These are phyloP conservation scores for Neotoma lepida DNA, from an alignment of 2,113 vertebrate species.

Conservation along the genomic window DNA sequence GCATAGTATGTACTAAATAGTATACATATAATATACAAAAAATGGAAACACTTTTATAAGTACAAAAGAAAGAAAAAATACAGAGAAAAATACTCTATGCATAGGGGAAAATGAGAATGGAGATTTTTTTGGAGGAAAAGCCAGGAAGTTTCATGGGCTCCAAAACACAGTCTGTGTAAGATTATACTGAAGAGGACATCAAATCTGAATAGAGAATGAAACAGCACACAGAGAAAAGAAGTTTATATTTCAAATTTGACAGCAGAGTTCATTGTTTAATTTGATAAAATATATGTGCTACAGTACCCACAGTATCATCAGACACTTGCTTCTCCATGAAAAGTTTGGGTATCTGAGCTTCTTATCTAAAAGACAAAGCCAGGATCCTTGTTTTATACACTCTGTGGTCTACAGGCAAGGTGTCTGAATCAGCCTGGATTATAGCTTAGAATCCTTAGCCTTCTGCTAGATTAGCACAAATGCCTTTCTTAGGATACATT, in stretches of 20 bases:
- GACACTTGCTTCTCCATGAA: neutral
- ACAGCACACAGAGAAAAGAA: neutral
- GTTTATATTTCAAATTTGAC: neutral
- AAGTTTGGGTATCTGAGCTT: fast-evolving
- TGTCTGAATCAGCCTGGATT: neutral
- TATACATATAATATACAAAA: neutral
- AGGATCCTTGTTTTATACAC: neutral
- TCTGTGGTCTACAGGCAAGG: neutral
- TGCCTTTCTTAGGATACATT: neutral
- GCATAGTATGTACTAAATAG: neutral
- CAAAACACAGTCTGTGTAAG: neutral
- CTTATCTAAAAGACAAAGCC: neutral
- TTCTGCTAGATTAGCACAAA: neutral
- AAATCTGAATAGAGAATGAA: neutral
- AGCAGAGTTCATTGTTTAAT: neutral
- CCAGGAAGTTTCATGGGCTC: no score
- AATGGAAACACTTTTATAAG: neutral
- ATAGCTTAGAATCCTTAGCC: neutral
- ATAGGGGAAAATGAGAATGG: neutral
- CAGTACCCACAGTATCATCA: neutral
- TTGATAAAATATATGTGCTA: fast-evolving
- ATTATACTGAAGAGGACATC: neutral
- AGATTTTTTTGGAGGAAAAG: neutral
- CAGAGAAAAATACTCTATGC: neutral
- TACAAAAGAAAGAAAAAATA: neutral